phyloP scores from a whole-genome alignment of 2,888 invertebrate genomes.

The Aethes cnicana region DNA sequence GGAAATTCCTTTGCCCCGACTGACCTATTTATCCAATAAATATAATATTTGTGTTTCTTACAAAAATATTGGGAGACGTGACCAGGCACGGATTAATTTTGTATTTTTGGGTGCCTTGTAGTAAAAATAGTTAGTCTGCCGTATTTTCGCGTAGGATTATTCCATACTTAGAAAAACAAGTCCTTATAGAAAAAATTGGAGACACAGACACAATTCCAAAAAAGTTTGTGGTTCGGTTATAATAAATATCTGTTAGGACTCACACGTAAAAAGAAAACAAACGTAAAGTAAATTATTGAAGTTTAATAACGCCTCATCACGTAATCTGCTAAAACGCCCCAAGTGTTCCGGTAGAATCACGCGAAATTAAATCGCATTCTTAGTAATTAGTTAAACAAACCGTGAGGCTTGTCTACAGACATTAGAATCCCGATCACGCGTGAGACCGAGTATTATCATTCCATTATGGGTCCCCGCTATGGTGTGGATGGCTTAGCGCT shows the following conservation, averaged over 20 bases:
- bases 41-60: slow-evolving; percentile 13
- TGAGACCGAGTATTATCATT: slow-evolving; percentile 60
- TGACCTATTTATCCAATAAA: slow-evolving; percentile 21
- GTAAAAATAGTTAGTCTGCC: too few species aligned
- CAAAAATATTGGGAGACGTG: slow-evolving; percentile 10
- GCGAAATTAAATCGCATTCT: slow-evolving; percentile 46
- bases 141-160: too few species aligned
- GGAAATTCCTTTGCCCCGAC: slow-evolving; percentile 4
- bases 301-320: too few species aligned
- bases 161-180: too few species aligned
- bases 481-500: slow-evolving; percentile 51
- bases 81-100: slow-evolving; percentile 8
- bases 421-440: slow-evolving; percentile 57
- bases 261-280: too few species aligned
- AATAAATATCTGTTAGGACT: too few species aligned
- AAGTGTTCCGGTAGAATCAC: not conserved
- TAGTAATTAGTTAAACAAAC: slow-evolving; percentile 40
- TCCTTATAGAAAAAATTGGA: too few species aligned
- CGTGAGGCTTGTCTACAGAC: slow-evolving; percentile 32
- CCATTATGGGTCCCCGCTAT: slow-evolving; percentile 54
- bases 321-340: too few species aligned
- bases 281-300: not conserved
- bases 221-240: too few species aligned
- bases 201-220: too few species aligned
- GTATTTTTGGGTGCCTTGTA: slow-evolving; percentile 8